Base-by-base conservation (phyloP, 2,888 invertebrate genomes). In the Theretra japonica region DNA sequence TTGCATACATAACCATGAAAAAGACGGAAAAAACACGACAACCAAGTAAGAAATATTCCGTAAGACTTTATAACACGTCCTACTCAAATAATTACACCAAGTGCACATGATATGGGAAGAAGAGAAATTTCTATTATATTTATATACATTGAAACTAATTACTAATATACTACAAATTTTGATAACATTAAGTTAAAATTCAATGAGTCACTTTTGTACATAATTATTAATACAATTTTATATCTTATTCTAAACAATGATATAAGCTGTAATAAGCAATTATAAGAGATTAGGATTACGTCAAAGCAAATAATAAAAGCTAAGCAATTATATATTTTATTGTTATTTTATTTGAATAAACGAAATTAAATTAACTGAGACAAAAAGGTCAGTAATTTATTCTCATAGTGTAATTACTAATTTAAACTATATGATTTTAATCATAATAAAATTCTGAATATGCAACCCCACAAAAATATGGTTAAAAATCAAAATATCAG, bases 91-190 rank as follows among this genome's bases (percentile, higher is more conserved):
- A 1, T 28, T 6, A 59, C 59, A 28, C 17, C 59, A 59, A 59
- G 59, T 59, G 25, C 28, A 65, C 25, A 17, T 23, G 41, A 23
- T 65, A 48, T 41, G 23, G 23, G 23, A 65, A 48, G 41, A 65
- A 65, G 58, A 48, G 65, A 23, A 23, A 41, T 17, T 19, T 65
- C 17, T 48, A 62, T 33, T 60, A 62, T 41, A 21, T 41, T 41
- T 65, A 65, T 48, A 65, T 65, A 65, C 48, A 65, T 23, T 41
- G 23, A 11, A 23, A 23, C 11, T 65, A 25, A 15, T 62, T 17
- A 21, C 41, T 65, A 41, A 41, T 65, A 33, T 33, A 23, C 62
- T 65, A 65, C 41, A 48, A 25, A 17, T 2, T 58, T 58, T 25
- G 25, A 41, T 21, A 41, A 41, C 15, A 65, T 15, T 41, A 41